Evolutionary conservation across 2,797 vertebrate species (phyloP).

Genomic region (Eulemur mongoz): DNA sequence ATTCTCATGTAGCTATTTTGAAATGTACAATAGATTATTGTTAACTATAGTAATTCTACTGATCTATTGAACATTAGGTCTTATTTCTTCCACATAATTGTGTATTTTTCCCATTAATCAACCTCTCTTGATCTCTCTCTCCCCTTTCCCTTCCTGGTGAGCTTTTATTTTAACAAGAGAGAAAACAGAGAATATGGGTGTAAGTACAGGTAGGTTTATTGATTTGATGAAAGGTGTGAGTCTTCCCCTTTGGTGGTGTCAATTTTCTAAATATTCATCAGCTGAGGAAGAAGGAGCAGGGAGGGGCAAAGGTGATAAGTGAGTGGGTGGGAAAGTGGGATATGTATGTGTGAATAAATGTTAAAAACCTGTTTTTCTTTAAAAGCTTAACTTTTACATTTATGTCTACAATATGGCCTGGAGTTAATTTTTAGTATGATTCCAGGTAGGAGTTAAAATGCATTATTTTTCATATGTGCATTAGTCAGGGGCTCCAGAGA

Average conservation of each 20-base stretch:
- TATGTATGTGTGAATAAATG: background rate
- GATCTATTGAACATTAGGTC: too few relatives aligned
- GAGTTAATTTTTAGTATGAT: background rate
- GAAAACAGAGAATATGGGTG: background rate
- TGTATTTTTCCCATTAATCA: too few relatives aligned
- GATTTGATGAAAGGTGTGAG: background rate
- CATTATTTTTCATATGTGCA: background rate
- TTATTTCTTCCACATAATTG: too few relatives aligned
- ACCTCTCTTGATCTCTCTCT: too few relatives aligned
- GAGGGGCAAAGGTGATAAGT: background rate
- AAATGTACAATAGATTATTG: too few relatives aligned
- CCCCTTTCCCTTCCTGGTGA: background rate
- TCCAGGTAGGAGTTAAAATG: background rate
- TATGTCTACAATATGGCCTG: background rate
- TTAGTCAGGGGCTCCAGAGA: too few relatives aligned
- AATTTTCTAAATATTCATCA: background rate
- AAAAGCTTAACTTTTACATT: background rate
- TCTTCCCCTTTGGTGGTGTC: background rate
- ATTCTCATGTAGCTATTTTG: too few relatives aligned
- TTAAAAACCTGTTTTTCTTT: background rate
- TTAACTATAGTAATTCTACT: too few relatives aligned
- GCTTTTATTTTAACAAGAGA: constrained; percentile 11
- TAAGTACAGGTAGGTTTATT: background rate
- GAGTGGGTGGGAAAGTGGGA: background rate
- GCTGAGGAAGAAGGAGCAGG: background rate